These are phyloP conservation scores for Synergus japonicus DNA, from an alignment of 2,888 invertebrate genomes.

Conservation along the genomic window DNA sequence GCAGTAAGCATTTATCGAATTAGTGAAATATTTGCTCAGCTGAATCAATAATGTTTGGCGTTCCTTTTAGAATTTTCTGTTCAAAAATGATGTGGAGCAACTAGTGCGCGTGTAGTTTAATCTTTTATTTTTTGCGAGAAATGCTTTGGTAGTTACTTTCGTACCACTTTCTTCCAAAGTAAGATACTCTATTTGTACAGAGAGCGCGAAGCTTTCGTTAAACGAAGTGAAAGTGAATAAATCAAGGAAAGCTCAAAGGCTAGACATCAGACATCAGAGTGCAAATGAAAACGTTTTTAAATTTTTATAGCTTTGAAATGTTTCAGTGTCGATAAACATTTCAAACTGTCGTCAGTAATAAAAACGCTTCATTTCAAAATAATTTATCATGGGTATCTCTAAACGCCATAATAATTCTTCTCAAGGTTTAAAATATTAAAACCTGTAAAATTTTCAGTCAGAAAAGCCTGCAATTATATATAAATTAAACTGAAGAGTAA, in stretches of 20 bases:
- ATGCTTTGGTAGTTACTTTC: constrained; percentile 34
- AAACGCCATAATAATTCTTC: not conserved
- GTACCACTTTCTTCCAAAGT: constrained; percentile 26
- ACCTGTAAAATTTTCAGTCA: too few species aligned
- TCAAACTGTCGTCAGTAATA: not conserved
- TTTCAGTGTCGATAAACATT: constrained; percentile 33
- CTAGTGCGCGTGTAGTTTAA: constrained; percentile 9
- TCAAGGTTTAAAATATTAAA: not conserved
- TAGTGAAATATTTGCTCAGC: constrained; percentile 54
- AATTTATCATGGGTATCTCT: not conserved
- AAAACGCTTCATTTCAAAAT: not conserved
- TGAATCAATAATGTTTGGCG: constrained; percentile 52
- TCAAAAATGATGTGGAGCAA: constrained; percentile 53
- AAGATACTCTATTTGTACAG: constrained; percentile 44
- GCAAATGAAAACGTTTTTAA: constrained; percentile 36
- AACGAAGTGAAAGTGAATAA: constrained; percentile 47
- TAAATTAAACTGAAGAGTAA: too few species aligned
- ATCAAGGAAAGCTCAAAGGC: constrained; percentile 46
- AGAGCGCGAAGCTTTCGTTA: constrained; percentile 47
- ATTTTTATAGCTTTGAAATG: constrained; percentile 32
- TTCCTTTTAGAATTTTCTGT: constrained; percentile 33
- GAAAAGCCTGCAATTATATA: too few species aligned
- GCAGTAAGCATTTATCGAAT: constrained; percentile 49
- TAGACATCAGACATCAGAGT: constrained; percentile 41
- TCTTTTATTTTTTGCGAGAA: constrained; percentile 12